These are phyloP conservation scores for Zelostemma sp. DNA, from an alignment of 1,140 invertebrate genomes.

Conservation along the genomic window DNA sequence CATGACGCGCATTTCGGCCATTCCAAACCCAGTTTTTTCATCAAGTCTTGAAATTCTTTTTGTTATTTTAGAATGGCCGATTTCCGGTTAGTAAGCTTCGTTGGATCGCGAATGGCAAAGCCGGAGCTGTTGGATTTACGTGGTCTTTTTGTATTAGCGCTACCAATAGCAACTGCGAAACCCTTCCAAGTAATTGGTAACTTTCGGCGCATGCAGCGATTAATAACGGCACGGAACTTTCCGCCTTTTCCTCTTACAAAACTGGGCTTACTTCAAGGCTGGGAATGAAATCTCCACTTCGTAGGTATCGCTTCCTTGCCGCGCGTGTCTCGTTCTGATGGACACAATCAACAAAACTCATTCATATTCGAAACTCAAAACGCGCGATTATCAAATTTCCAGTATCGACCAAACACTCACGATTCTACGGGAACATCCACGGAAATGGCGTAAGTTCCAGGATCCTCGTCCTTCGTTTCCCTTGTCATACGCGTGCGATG, in stretches of 20 bases:
- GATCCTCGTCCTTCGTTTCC: constrained; percentile 72
- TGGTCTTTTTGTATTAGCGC: constrained; percentile 6
- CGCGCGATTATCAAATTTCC: no score
- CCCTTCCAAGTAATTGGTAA: background rate
- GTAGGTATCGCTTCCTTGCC: constrained; percentile 82
- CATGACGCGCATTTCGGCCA: no score
- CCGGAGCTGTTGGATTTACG: constrained; percentile 1
- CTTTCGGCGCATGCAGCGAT: constrained; percentile 20
- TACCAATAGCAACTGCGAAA: constrained; percentile 1
- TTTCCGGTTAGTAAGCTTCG: constrained; percentile 15
- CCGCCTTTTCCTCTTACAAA: no score
- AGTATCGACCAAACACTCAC: no score
- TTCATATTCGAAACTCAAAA: constrained; percentile 4
- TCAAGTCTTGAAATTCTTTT: no score
- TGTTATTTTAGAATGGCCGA: no score
- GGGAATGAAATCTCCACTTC: constrained; percentile 91
- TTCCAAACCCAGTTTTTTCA: no score
- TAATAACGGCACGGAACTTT: constrained; percentile 29
- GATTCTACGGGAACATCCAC: constrained; percentile 84
- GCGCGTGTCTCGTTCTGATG: constrained; percentile 69
- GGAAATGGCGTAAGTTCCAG: constrained; percentile 83
- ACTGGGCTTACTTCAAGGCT: constrained; percentile 85
- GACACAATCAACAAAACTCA: constrained; percentile 59
- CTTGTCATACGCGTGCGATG: constrained; percentile 73
- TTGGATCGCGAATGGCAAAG: constrained; percentile 7